Conservation (phyloP, 2,888 invertebrate genomes). For the Ochropleura leucogaster region DNA sequence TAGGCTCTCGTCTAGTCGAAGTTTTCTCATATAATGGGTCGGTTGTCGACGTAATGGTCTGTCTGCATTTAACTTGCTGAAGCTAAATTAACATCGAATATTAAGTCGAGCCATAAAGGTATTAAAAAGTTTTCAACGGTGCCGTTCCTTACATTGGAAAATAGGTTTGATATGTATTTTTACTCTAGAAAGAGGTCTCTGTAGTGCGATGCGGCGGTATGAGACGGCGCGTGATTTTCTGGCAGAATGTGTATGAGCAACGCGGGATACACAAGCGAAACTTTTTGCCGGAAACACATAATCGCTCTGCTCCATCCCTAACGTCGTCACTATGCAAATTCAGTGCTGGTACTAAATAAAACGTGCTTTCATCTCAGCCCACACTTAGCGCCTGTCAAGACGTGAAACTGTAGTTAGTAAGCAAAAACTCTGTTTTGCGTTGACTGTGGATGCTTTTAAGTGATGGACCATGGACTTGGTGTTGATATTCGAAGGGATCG, state of each 20-base stretch:
- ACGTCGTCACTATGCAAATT: conserved; percentile 44
- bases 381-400: conserved; percentile 25
- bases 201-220: conserved; percentile 19
- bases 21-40: conserved; percentile 80
- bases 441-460: conserved; percentile 12
- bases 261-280: conserved; percentile 36
- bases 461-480: background rate
- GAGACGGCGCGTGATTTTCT: conserved; percentile 16
- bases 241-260: conserved; percentile 34
- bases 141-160: conserved; percentile 27
- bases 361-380: conserved; percentile 28
- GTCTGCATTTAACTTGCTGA: conserved; percentile 74
- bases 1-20: conserved; percentile 74
- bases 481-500: background rate
- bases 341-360: conserved; percentile 41
- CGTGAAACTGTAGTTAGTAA: conserved; percentile 1
- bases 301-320: conserved; percentile 36
- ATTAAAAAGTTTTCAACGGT: conserved; percentile 54
- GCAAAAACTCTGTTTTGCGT: background rate
- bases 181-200: conserved; percentile 31
- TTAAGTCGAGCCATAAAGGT: conserved; percentile 67
- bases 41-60: conserved; percentile 74
- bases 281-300: conserved; percentile 49
- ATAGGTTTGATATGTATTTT: conserved; percentile 11
- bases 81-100: conserved; percentile 76